phyloP scores from a whole-genome alignment of 2,113 vertebrate species.

The Grus americana region DNA sequence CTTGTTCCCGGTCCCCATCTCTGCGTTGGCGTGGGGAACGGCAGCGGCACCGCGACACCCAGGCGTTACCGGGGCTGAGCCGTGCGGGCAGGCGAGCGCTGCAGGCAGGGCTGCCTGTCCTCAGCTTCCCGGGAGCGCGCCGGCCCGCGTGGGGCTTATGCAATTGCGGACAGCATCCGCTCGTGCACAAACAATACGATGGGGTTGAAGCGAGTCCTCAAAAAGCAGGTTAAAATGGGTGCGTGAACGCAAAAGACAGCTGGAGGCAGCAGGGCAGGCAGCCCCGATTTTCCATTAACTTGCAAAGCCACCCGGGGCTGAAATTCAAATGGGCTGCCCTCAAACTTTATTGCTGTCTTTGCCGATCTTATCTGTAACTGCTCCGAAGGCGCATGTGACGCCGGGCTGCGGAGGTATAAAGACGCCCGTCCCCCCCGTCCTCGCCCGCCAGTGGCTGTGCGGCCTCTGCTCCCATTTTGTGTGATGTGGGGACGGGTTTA shows the following conservation, averaged over 20 bases:
- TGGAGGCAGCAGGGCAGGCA: not conserved
- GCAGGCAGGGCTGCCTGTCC: not conserved
- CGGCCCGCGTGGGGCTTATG: fast-evolving
- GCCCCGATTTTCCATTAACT: slow-evolving; percentile 54
- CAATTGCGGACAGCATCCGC: fast-evolving
- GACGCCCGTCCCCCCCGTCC: not conserved
- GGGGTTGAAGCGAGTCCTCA: not conserved
- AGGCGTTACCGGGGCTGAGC: fast-evolving
- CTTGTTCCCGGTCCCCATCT: not conserved
- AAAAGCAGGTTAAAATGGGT: not conserved
- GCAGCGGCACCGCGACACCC: fast-evolving
- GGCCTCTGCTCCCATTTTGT: fast-evolving
- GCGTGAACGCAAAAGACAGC: not conserved
- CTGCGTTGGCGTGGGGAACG: fast-evolving
- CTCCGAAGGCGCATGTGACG: not conserved
- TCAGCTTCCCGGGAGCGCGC: fast-evolving
- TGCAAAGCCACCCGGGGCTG: not conserved
- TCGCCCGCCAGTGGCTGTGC: fast-evolving
- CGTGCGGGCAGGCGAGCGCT: fast-evolving
- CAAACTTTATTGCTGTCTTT: not conserved
- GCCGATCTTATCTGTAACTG: slow-evolving; percentile 51
- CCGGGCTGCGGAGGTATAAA: not conserved
- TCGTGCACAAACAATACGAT: fast-evolving
- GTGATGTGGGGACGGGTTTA: not conserved
- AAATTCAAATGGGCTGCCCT: slow-evolving; percentile 5